Evolutionary conservation across 1,140 invertebrate genomes (phyloP).

Genomic region (Campoletis sonorensis): DNA sequence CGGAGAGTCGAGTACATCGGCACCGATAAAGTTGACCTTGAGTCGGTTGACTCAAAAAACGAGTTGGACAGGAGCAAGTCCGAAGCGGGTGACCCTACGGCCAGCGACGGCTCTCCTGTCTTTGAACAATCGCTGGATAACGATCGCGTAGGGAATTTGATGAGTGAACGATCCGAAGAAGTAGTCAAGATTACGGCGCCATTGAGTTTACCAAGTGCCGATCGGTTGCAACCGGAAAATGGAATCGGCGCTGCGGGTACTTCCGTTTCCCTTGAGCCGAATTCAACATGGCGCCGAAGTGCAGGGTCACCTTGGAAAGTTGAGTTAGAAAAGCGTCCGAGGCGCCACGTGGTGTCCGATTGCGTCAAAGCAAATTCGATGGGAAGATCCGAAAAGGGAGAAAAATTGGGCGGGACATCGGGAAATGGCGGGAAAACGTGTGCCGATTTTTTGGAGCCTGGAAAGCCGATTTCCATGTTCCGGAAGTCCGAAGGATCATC

Average conservation of each 20-base stretch:
- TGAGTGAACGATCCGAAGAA: conserved; percentile 24
- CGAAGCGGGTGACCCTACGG: conserved; percentile 72
- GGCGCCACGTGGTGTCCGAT: background rate
- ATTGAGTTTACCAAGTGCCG: no score
- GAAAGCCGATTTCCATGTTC: no score
- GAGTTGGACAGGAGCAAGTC: conserved; percentile 78
- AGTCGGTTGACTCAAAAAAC: conserved; percentile 80
- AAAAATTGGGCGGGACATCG: no score
- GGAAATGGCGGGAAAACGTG: no score
- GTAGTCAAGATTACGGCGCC: no score
- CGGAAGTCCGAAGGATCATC: background rate
- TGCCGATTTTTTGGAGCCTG: no score
- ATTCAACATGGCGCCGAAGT: background rate
- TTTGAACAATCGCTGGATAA: conserved; percentile 47
- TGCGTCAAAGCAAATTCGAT: no score
- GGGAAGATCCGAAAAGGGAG: no score
- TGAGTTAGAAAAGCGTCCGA: conserved; percentile 9
- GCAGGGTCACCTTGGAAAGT: background rate
- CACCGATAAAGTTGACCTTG: conserved; percentile 47
- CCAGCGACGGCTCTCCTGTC: conserved; percentile 73
- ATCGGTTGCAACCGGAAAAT: no score
- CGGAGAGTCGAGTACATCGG: conserved; percentile 72
- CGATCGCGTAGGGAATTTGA: conserved; percentile 66
- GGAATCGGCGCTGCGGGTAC: no score
- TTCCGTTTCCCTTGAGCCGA: no score